These are phyloP conservation scores for Gryon sp. DNA, from an alignment of 1,140 invertebrate species.

Conservation along the genomic window DNA sequence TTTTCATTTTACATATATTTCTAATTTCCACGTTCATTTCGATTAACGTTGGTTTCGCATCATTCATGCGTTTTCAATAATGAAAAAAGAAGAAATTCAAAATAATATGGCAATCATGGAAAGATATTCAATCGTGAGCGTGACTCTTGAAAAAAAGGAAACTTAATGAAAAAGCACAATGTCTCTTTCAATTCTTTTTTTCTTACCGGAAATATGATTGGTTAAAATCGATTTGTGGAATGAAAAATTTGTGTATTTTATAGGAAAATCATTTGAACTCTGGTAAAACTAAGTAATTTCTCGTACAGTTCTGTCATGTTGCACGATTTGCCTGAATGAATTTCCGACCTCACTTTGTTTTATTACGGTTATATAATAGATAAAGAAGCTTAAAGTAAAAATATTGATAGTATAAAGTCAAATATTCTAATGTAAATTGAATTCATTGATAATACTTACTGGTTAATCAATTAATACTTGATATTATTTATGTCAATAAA, in stretches of 20 bases:
- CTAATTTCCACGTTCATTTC: too few species aligned
- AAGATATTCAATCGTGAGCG: slow-evolving; percentile 2
- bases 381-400: too few species aligned
- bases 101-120: not conserved
- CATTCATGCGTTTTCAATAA: not conserved
- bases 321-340: not conserved
- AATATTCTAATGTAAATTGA: too few species aligned
- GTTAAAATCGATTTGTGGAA: not conserved
- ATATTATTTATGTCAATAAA: too few species aligned
- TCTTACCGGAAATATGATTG: slow-evolving; percentile 5
- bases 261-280: slow-evolving; percentile 1
- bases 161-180: slow-evolving; percentile 11
- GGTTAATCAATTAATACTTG: too few species aligned
- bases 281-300: slow-evolving; percentile 8
- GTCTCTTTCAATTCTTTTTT: slow-evolving; percentile 4
- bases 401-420: too few species aligned
- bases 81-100: too few species aligned
- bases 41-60: too few species aligned
- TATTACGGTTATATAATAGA: not conserved
- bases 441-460: too few species aligned
- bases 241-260: not conserved
- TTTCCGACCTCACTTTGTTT: not conserved
- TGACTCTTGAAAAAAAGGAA: slow-evolving; percentile 9
- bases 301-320: slow-evolving; percentile 1
- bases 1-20: too few species aligned